Evolutionary conservation across 37 sponge, comb jelly and placozoan species (phyloP).

Genomic region (Chondrosia reniformis): DNA sequence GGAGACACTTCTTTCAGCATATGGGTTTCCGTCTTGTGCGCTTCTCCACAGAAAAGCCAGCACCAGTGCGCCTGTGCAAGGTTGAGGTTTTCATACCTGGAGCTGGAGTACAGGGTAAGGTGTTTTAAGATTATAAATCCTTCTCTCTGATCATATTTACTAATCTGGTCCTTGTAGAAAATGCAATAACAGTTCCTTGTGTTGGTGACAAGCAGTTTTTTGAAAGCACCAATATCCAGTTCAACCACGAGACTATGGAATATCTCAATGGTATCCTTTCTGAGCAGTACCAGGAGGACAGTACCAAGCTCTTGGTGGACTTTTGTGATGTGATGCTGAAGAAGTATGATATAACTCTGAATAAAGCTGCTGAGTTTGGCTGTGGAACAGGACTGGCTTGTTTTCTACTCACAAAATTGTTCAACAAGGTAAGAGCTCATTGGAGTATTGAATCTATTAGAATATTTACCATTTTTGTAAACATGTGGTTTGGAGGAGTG

Average conservation of each 20-base stretch:
- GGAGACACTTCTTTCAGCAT: constrained; percentile 92
- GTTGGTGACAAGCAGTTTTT: constrained; percentile 10
- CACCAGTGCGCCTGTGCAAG: constrained; percentile 71
- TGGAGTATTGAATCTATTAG: no score
- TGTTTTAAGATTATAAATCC: neutral
- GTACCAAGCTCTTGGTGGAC: neutral
- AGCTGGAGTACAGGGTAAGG: constrained; percentile 64
- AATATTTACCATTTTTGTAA: no score
- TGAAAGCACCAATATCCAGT: constrained; percentile 41
- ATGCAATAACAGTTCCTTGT: constrained; percentile 39
- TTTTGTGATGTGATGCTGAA: neutral
- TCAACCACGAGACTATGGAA: constrained; percentile 40
- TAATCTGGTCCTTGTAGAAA: constrained; percentile 23
- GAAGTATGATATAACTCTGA: neutral
- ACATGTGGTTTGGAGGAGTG: no score
- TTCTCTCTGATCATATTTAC: neutral
- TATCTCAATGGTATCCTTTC: neutral
- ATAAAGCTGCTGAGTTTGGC: constrained; percentile 42
- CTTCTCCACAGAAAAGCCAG: constrained; percentile 8
- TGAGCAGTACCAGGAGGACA: neutral
- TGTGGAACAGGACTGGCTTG: constrained; percentile 65
- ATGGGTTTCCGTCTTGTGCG: constrained; percentile 83
- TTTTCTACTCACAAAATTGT: constrained; percentile 48
- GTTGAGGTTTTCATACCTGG: constrained; percentile 62
- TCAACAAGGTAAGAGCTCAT: constrained; percentile 48